These are phyloP conservation scores for Thalpophila matura DNA, from an alignment of 2,888 invertebrate genomes.

Conservation along the genomic window DNA sequence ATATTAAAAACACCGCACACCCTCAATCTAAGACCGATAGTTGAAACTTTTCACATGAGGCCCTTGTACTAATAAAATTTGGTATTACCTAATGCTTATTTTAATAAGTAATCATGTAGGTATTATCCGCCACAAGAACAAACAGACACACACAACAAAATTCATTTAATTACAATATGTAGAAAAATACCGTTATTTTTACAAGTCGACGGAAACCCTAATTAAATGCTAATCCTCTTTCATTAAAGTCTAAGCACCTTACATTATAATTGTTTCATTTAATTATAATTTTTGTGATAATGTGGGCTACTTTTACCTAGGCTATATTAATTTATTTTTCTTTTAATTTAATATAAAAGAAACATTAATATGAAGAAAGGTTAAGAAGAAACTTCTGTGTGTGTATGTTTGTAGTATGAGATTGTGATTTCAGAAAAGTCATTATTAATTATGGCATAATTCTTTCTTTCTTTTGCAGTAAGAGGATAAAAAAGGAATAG, in stretches of 20 bases:
- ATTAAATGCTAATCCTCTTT: slow-evolving; percentile 30
- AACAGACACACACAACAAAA: background rate
- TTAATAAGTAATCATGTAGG: background rate
- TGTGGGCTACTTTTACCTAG: background rate
- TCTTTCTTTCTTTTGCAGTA: too few species aligned
- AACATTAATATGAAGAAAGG: background rate
- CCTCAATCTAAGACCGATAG: too few species aligned
- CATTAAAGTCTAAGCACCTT: slow-evolving; percentile 25
- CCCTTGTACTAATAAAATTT: too few species aligned
- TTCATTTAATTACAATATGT: background rate
- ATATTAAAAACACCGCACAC: too few species aligned
- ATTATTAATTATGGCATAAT: too few species aligned
- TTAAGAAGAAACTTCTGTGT: too few species aligned
- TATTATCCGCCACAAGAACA: background rate
- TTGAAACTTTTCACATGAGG: too few species aligned
- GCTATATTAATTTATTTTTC: background rate
- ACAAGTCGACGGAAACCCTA: background rate
- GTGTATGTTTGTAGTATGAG: too few species aligned
- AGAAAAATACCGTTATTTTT: slow-evolving; percentile 1
- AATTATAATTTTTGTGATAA: background rate
- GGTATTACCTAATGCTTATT: too few species aligned
- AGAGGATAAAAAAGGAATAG: too few species aligned
- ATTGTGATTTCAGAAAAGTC: too few species aligned
- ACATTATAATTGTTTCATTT: background rate
- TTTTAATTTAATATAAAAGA: too few species aligned